Percentiles rank a stretch among this genome's conserved stretches.
Evolutionary conservation across 2,797 vertebrate genomes (phyloP).

Genomic region (Sibirionetta formosa): DNA sequence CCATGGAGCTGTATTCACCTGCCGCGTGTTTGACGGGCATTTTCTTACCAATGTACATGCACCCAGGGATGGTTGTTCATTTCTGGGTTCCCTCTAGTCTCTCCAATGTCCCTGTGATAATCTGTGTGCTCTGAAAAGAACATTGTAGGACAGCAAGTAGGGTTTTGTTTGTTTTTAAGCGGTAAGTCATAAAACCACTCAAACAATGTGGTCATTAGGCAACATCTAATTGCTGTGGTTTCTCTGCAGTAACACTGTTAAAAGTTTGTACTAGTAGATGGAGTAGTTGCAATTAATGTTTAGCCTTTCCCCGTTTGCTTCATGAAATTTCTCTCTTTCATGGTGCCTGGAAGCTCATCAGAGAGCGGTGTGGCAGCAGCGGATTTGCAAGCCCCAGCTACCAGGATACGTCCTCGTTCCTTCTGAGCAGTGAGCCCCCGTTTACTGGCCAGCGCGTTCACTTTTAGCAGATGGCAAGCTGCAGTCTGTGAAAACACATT

Average conservation of each 20-base stretch:
- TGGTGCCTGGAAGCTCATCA: not conserved
- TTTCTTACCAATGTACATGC: not conserved
- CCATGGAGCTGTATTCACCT: not conserved
- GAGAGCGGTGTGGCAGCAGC: rapidly evolving
- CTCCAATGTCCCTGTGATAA: not conserved
- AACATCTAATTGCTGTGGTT: not conserved
- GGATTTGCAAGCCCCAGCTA: not conserved
- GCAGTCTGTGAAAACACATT: not conserved
- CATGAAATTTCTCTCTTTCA: not conserved
- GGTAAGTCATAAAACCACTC: not conserved
- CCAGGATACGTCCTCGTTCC: not conserved
- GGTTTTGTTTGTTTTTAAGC: not conserved
- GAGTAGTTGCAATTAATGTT: not conserved
- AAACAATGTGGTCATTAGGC: not conserved
- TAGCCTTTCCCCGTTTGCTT: not conserved
- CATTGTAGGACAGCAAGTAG: not conserved
- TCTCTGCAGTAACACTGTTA: not conserved
- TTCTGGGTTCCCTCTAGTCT: constrained; percentile 16
- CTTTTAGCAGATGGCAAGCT: not conserved
- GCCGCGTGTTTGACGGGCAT: not conserved
- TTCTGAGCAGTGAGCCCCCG: not conserved
- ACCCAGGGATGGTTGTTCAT: not conserved
- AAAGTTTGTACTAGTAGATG: not conserved
- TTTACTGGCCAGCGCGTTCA: not conserved
- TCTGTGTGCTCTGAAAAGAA: not conserved